phyloP scores from a whole-genome alignment of 1,140 invertebrate species.

The Rhynchophorus ferrugineus region DNA sequence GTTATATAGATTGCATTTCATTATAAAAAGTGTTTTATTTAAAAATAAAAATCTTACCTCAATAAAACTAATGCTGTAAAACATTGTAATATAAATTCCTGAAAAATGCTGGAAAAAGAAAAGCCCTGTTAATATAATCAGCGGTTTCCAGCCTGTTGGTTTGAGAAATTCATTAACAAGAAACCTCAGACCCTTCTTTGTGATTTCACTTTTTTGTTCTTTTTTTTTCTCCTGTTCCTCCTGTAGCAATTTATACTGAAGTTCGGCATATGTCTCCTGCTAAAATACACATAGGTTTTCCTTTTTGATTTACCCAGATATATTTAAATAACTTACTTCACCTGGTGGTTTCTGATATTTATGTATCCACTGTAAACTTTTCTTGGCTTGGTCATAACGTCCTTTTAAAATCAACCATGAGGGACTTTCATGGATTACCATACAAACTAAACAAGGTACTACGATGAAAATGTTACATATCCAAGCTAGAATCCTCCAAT shows the following conservation, averaged over 20 bases:
- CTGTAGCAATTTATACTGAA: slow-evolving; percentile 39
- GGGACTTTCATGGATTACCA: slow-evolving; percentile 62
- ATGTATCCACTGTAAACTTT: slow-evolving; percentile 44
- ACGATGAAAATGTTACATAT: slow-evolving; percentile 46
- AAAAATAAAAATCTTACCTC: too few relatives aligned
- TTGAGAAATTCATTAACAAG: slow-evolving; percentile 38
- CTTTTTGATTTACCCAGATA: background rate
- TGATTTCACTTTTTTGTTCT: slow-evolving; percentile 18
- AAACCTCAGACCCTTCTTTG: slow-evolving; percentile 32
- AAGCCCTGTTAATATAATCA: slow-evolving; percentile 47
- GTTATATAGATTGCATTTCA: background rate
- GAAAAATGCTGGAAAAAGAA: slow-evolving; percentile 56
- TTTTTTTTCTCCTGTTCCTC: slow-evolving; percentile 42
- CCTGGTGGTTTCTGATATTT: slow-evolving; percentile 34
- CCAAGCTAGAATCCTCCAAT: slow-evolving; percentile 52
- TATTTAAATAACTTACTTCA: slow-evolving; percentile 8
- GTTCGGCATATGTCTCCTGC: slow-evolving; percentile 34
- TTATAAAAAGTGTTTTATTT: background rate
- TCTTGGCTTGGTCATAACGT: slow-evolving; percentile 46
- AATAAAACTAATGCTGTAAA: slow-evolving; percentile 58
- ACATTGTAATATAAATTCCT: slow-evolving; percentile 61
- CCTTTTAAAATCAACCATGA: slow-evolving; percentile 51
- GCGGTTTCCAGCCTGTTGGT: slow-evolving; percentile 53
- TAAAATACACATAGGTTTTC: slow-evolving; percentile 13
- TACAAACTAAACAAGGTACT: slow-evolving; percentile 45